Evolutionary conservation across 2,113 vertebrate genomes (phyloP).

Genomic region (Mungos mungo): DNA sequence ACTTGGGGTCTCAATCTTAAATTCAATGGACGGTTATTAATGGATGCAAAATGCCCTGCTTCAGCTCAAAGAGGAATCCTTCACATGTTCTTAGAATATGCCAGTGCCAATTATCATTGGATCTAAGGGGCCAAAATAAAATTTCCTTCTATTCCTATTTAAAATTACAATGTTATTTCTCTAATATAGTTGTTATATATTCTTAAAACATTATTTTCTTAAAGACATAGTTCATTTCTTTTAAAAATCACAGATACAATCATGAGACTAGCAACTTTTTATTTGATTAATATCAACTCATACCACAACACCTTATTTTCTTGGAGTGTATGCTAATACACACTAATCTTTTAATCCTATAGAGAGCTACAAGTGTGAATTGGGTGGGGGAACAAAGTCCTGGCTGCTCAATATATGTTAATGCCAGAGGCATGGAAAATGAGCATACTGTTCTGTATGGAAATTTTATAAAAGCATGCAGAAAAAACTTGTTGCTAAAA

Average conservation of each 20-base stretch:
- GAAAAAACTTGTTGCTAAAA: conserved; percentile 80
- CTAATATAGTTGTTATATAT: conserved; percentile 29
- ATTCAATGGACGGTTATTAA: conserved; percentile 42
- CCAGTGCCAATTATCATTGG: conserved; percentile 35
- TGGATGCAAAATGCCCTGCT: neutral
- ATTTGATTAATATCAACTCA: conserved; percentile 68
- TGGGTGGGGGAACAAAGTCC: neutral
- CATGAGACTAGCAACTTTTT: conserved; percentile 36
- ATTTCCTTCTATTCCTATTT: conserved; percentile 28
- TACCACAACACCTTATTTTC: conserved; percentile 49
- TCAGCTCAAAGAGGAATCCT: neutral
- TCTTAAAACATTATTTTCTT: conserved; percentile 40
- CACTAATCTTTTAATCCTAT: conserved; percentile 41
- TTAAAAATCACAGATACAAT: conserved; percentile 2
- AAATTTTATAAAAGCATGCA: conserved; percentile 56
- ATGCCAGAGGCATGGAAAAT: conserved; percentile 34
- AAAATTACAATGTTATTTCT: conserved; percentile 7
- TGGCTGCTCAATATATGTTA: neutral
- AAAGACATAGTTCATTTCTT: conserved; percentile 5
- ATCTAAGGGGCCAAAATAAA: conserved; percentile 20
- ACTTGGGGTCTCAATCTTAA: neutral
- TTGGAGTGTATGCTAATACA: conserved; percentile 33
- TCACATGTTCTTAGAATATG: neutral
- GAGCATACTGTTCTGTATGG: conserved; percentile 43
- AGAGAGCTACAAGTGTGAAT: conserved; percentile 45